Evolutionary conservation across 1,140 invertebrate genomes (phyloP).

Genomic region (Dryas iulia): DNA sequence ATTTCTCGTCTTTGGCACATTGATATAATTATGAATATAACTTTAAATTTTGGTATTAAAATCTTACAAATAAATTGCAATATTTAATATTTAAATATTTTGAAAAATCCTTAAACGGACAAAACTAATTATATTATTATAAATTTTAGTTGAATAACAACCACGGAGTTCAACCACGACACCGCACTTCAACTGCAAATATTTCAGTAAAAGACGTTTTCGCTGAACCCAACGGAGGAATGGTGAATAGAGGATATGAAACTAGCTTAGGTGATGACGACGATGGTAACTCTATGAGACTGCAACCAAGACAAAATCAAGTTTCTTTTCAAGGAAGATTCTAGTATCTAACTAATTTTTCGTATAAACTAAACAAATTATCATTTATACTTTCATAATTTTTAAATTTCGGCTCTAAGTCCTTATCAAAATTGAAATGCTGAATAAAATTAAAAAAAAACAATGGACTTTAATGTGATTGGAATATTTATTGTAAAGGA

Average conservation of each 20-base stretch:
- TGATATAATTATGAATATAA: too few species aligned
- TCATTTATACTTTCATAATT: neutral
- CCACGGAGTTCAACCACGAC: constrained; percentile 66
- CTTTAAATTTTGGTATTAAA: too few species aligned
- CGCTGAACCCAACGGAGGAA: constrained; percentile 81
- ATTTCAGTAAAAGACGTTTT: constrained; percentile 83
- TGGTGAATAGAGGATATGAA: constrained; percentile 82
- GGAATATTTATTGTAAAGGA: neutral
- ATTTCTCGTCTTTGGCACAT: too few species aligned
- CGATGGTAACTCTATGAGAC: constrained; percentile 80
- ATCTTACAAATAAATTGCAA: too few species aligned
- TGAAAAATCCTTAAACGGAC: too few species aligned
- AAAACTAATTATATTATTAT: too few species aligned
- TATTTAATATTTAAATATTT: too few species aligned
- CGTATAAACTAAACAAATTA: neutral
- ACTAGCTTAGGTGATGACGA: constrained; percentile 81
- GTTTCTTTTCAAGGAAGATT: constrained; percentile 76
- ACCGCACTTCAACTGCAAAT: constrained; percentile 81
- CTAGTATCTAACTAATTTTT: constrained; percentile 34
- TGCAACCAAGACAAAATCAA: constrained; percentile 79
- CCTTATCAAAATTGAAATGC: neutral
- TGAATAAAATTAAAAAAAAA: too few species aligned
- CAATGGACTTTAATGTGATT: neutral
- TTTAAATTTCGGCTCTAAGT: neutral
- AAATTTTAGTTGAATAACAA: constrained; percentile 74